Conservation (phyloP, 1,140 invertebrate species). For the Acyrthosiphon pisum region DNA sequence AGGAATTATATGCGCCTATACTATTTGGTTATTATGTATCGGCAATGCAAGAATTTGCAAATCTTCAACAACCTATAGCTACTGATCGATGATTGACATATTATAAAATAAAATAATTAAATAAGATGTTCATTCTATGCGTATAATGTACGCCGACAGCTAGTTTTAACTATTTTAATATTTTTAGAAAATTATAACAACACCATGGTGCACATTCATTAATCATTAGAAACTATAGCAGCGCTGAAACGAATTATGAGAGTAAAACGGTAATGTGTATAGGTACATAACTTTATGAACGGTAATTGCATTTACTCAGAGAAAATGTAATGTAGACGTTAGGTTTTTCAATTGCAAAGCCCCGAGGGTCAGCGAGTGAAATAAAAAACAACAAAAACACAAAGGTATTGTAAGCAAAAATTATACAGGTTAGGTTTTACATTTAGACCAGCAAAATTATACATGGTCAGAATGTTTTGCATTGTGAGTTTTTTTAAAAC, state of each 20-base stretch:
- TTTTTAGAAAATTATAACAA: background rate
- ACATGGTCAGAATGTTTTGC: slow-evolving; percentile 4
- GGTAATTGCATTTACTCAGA: slow-evolving; percentile 7
- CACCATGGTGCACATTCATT: background rate
- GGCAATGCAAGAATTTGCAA: too few species aligned
- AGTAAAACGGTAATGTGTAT: background rate
- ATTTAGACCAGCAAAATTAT: slow-evolving; percentile 3
- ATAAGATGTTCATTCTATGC: background rate
- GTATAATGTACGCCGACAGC: background rate
- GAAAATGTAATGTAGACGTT: background rate
- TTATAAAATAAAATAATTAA: background rate
- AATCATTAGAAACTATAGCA: background rate
- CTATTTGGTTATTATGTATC: too few species aligned
- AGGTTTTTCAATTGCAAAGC: slow-evolving; percentile 11
- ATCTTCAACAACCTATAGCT: too few species aligned
- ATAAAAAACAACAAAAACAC: slow-evolving; percentile 5
- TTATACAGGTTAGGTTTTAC: background rate
- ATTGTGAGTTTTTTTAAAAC: background rate
- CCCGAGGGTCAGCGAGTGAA: background rate
- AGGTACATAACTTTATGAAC: background rate
- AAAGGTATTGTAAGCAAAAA: slow-evolving; percentile 21
- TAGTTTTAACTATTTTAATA: background rate
- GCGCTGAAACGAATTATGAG: background rate
- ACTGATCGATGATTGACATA: background rate
- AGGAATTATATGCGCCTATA: too few species aligned